Evolutionary conservation across 2,113 vertebrate genomes (phyloP), one percentile per base, ranked within the genome.

Genomic region (Empidonax traillii): DNA sequence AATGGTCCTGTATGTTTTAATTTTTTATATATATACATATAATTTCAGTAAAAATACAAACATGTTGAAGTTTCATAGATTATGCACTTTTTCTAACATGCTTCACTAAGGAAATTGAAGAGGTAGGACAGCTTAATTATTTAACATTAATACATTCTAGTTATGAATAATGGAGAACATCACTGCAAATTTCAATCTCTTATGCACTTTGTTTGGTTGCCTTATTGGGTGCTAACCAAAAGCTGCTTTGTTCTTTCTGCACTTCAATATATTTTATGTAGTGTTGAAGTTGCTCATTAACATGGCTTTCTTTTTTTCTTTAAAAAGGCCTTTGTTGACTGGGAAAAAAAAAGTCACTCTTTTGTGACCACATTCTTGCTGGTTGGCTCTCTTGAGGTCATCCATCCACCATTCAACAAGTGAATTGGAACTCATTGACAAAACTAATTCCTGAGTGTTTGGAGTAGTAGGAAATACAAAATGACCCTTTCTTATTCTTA

Each of bases 71-170:
- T 98, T 94, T 95, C 98, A 97, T 98, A 98, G 98, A 98, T 98
- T 98, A 97, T 99, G 98, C 97, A 95, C 98, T 99, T 98, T 97
- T 98, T 98, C 98, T 96, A 97, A 98, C 98, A 99, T 98, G 99
- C 99, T 98, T 99, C 98, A 97, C 97, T 97, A 98, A 99, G 99
- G 99, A 99, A 98, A 99, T 99, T 97, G 98, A 99, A 98, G 99
- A 99, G 99, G 99, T 99, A 99, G 98, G 99, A 99, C 96, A 97
- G 97, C 71, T 89, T 96, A 94, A 97, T 95, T 96, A 67, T 97
- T 96, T 92, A 80, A 79, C 94, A 90, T 90, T 88, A 96, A 89
- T 91, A 62, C 73, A 91, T 96, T 95, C 91, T 94, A 80, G 91
- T 89, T 97, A 93, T 92, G 85, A 86, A 92, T 93, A 93, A 63